Evolutionary conservation across 2,113 vertebrate genomes (phyloP).

Genomic region (Centropus bengalensis): DNA sequence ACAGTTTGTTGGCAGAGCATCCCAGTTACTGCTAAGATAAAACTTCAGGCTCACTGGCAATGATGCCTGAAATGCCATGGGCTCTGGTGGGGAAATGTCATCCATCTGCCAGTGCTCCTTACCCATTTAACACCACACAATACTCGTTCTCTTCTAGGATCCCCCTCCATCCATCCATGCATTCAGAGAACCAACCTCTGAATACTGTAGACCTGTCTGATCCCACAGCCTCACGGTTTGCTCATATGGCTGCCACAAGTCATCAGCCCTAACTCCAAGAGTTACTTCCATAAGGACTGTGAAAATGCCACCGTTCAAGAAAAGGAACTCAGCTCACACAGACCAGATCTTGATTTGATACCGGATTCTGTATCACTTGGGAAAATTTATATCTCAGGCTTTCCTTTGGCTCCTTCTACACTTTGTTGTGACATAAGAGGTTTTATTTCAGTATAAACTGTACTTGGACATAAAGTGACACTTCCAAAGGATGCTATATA

Average conservation of each 20-base stretch:
- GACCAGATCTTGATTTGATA: neutral
- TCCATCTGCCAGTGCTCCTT: neutral
- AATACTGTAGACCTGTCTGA: rapidly evolving
- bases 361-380: neutral
- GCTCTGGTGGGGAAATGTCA: neutral
- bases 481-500: neutral
- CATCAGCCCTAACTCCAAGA: neutral
- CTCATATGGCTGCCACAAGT: neutral
- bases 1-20: neutral
- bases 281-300: neutral
- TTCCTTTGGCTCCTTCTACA: neutral
- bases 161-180: neutral
- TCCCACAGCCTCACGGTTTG: neutral
- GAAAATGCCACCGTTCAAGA: rapidly evolving
- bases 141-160: neutral
- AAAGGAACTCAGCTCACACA: neutral
- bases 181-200: neutral
- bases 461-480: neutral
- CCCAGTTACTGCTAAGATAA: neutral
- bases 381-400: rapidly evolving
- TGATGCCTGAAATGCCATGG: neutral
- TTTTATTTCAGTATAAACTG: neutral
- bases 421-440: neutral
- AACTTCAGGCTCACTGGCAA: neutral
- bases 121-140: neutral